Conservation (phyloP, 2,888 invertebrate genomes). For the Spodoptera littoralis region DNA sequence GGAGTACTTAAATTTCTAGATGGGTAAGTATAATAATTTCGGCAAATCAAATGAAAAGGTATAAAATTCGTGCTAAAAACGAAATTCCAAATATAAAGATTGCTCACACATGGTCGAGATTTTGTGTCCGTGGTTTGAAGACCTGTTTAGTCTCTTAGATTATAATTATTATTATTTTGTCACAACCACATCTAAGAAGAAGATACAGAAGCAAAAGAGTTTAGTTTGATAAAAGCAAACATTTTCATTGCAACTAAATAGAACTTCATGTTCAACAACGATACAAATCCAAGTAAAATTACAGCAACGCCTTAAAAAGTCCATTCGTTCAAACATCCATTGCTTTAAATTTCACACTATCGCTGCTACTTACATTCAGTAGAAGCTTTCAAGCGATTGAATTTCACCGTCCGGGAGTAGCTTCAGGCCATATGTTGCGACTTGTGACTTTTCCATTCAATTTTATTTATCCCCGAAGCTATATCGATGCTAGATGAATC, state of each 20-base stretch:
- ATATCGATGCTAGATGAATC: constrained; percentile 40
- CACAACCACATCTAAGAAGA: no score
- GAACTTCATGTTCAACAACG: background rate
- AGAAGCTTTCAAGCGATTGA: constrained; percentile 67
- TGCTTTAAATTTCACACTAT: constrained; percentile 58
- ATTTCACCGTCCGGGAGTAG: constrained; percentile 59
- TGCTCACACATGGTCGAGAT: no score
- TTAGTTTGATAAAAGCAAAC: no score
- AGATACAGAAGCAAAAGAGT: no score
- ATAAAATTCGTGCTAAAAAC: no score
- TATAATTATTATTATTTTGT: no score
- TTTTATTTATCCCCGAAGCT: constrained; percentile 61
- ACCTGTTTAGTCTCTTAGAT: no score
- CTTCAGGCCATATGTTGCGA: constrained; percentile 69
- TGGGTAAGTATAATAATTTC: no score
- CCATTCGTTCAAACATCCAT: constrained; percentile 36
- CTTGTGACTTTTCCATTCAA: constrained; percentile 68
- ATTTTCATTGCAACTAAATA: background rate
- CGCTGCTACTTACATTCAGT: constrained; percentile 37
- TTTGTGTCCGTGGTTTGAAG: no score
- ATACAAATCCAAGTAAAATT: constrained; percentile 18
- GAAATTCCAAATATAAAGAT: no score
- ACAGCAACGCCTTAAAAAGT: constrained; percentile 15
- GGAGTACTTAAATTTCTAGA: no score
- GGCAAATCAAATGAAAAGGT: no score